Conservation (phyloP, 2,888 invertebrate species). For the Sphaeridia pumilis region DNA sequence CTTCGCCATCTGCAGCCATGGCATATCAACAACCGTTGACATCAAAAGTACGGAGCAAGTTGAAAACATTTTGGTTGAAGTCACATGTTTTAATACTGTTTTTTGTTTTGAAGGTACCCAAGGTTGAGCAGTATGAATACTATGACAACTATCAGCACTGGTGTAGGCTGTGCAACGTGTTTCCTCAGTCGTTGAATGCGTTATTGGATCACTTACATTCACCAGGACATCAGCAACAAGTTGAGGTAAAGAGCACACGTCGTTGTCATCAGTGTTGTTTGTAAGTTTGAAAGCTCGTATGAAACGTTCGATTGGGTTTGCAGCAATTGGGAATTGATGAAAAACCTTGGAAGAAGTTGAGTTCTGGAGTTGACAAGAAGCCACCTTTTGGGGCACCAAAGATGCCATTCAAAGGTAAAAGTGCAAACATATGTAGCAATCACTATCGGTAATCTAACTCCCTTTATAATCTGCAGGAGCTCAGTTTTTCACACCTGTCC, state of each 20-base stretch:
- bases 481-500: conserved; percentile 75
- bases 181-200: conserved; percentile 75
- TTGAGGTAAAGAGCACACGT: conserved; percentile 35
- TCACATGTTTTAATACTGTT: neutral
- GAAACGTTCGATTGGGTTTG: conserved; percentile 14
- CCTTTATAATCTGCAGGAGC: conserved; percentile 61
- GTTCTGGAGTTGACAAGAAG: conserved; percentile 43
- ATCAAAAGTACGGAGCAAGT: too few relatives aligned
- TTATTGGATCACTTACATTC: conserved; percentile 72
- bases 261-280: neutral
- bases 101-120: neutral
- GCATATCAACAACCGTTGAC: too few relatives aligned
- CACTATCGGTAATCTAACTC: neutral
- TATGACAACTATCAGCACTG: conserved; percentile 84
- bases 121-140: conserved; percentile 32
- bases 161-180: conserved; percentile 75
- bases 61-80: neutral
- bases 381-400: conserved; percentile 27
- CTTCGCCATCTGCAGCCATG: too few relatives aligned
- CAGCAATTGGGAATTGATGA: conserved; percentile 53
- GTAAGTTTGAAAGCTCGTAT: neutral
- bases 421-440: neutral
- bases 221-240: conserved; percentile 56
- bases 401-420: conserved; percentile 33
- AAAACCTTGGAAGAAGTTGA: conserved; percentile 61